phyloP scores from a whole-genome alignment of 2,113 vertebrate genomes.

The Formicarius rufipectus region DNA sequence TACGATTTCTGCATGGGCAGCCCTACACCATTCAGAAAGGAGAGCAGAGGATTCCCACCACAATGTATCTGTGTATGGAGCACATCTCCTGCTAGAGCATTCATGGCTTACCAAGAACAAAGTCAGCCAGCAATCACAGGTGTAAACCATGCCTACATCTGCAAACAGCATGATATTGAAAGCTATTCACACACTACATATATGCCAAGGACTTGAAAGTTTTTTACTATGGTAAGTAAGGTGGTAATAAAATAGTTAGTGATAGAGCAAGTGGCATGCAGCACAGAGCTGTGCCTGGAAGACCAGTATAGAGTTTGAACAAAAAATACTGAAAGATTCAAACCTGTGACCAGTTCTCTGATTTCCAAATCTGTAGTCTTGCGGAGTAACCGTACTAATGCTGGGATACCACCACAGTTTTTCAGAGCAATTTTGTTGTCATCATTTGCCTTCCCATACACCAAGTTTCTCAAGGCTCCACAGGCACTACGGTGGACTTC shows the following conservation, averaged over 20 bases:
- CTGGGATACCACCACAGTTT: slow-evolving; percentile 96
- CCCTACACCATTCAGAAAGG: neutral
- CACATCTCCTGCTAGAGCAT: neutral
- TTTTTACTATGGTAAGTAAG: neutral
- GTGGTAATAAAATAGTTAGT: neutral
- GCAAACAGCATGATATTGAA: neutral
- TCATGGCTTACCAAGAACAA: neutral
- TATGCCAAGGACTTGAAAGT: neutral
- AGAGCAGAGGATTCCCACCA: neutral
- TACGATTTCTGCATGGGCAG: neutral
- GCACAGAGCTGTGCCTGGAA: neutral
- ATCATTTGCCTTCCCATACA: slow-evolving; percentile 97
- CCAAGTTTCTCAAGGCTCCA: slow-evolving; percentile 94
- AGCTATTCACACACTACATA: neutral
- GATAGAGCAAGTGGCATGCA: neutral
- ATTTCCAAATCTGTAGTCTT: slow-evolving; percentile 96
- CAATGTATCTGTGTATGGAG: rapidly evolving
- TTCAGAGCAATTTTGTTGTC: slow-evolving; percentile 98
- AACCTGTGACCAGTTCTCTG: slow-evolving; percentile 98
- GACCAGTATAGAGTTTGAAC: neutral
- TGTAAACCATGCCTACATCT: neutral
- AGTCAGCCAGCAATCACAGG: neutral
- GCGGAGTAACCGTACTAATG: slow-evolving; percentile 92
- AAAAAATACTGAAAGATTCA: slow-evolving; percentile 7
- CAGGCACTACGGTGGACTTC: slow-evolving; percentile 99